Conservation (phyloP, 37 sponge, comb jelly and placozoan species). For the Dysidea cf. avara region DNA sequence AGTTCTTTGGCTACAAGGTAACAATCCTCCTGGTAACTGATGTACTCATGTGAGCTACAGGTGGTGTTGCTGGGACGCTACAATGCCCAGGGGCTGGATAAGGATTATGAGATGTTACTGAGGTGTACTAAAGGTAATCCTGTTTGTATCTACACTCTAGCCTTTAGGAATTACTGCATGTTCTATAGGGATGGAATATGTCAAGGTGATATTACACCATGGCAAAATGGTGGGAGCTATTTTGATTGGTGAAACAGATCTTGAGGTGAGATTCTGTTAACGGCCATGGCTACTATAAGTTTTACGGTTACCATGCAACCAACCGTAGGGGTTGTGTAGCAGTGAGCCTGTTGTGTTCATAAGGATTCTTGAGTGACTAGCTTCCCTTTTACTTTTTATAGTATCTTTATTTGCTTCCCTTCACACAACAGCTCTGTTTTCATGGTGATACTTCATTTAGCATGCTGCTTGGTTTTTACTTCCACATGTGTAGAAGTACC, state of each 20-base stretch:
- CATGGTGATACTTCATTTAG: too few relatives aligned
- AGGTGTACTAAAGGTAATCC: conserved; percentile 71
- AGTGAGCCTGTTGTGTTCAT: too few relatives aligned
- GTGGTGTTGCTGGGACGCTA: conserved; percentile 86
- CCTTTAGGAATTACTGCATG: neutral
- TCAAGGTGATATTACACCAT: conserved; percentile 80
- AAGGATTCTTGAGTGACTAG: too few relatives aligned
- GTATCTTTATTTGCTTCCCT: too few relatives aligned
- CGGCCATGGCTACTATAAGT: too few relatives aligned
- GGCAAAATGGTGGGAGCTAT: conserved; percentile 92
- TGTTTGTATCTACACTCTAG: neutral
- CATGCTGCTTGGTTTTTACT: too few relatives aligned
- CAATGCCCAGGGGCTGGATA: conserved; percentile 75
- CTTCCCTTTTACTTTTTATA: too few relatives aligned
- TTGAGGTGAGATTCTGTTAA: conserved; percentile 88
- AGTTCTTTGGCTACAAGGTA: conserved; percentile 95
- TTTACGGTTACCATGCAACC: too few relatives aligned
- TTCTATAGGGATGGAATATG: conserved; percentile 74
- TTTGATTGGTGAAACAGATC: conserved; percentile 95
- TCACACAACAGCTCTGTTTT: too few relatives aligned
- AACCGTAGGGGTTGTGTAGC: too few relatives aligned
- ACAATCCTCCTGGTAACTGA: neutral
- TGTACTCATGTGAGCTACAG: neutral
- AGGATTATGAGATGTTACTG: conserved; percentile 71
- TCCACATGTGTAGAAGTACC: too few relatives aligned